Evolutionary conservation across 2,888 invertebrate genomes (phyloP).

Genomic region (Psylliodes chrysocephalus): DNA sequence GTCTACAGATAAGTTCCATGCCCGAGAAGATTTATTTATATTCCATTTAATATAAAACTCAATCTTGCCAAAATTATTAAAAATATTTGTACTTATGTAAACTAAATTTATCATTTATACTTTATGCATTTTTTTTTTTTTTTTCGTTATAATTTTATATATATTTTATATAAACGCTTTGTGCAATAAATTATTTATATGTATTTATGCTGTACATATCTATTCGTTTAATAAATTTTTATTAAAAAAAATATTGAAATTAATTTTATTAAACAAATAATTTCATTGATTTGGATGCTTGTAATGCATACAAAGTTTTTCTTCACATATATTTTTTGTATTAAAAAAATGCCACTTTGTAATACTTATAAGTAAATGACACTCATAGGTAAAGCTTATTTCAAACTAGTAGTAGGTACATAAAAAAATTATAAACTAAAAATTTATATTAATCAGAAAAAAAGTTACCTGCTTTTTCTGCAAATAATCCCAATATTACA

Average conservation of each 20-base stretch:
- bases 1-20: conserved; percentile 48
- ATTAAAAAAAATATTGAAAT: conserved; percentile 9
- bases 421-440: no score
- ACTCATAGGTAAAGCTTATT: no score
- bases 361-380: no score
- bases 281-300: no score
- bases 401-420: no score
- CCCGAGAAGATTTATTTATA: conserved; percentile 6
- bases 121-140: conserved; percentile 36
- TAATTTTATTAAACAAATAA: no score
- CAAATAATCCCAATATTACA: no score
- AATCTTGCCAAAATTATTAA: conserved; percentile 47
- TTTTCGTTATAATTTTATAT: conserved; percentile 51
- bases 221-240: conserved; percentile 32
- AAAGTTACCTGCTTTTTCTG: no score
- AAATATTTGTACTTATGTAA: conserved; percentile 39
- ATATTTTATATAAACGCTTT: conserved; percentile 51
- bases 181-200: conserved; percentile 54
- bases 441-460: no score
- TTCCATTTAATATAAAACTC: conserved; percentile 17
- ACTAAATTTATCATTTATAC: conserved; percentile 40
- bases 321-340: no score
- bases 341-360: no score
- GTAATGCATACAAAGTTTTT: no score
- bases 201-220: conserved; percentile 45